phyloP scores from a whole-genome alignment of 2,797 vertebrate species.

The Clarias platycephalus region DNA sequence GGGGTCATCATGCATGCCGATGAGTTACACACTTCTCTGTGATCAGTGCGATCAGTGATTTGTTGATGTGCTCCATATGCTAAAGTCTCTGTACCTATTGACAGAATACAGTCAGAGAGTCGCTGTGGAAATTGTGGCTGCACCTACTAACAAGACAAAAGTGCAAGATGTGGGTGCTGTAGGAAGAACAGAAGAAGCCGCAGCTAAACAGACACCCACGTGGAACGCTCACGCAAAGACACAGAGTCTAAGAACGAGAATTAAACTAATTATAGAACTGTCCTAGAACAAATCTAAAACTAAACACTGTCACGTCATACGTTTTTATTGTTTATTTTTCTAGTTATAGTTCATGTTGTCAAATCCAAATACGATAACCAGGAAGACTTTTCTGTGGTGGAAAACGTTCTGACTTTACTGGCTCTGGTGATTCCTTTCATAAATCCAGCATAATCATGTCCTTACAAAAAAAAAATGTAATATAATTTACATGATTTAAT shows the following conservation, averaged over 20 bases:
- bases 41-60: not conserved
- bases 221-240: not conserved
- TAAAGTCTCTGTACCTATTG: not conserved
- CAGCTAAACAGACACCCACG: conserved; percentile 5
- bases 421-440: not conserved
- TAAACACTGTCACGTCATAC: not conserved
- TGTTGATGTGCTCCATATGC: not conserved
- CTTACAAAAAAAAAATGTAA: not conserved
- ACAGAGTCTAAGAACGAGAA: not conserved
- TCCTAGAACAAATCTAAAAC: not conserved
- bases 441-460: not conserved
- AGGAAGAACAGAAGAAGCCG: not conserved
- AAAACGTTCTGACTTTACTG: not conserved
- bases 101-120: not conserved
- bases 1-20: not conserved
- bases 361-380: not conserved
- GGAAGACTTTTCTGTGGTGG: not conserved
- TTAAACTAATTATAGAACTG: not conserved
- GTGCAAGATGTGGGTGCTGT: not conserved
- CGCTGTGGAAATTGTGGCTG: not conserved
- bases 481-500: not conserved
- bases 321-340: not conserved
- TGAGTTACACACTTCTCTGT: not conserved
- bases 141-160: not conserved
- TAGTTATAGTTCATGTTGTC: not conserved